Evolutionary conservation across 2,113 vertebrate genomes (phyloP).

Genomic region (Gopherus evgoodei): DNA sequence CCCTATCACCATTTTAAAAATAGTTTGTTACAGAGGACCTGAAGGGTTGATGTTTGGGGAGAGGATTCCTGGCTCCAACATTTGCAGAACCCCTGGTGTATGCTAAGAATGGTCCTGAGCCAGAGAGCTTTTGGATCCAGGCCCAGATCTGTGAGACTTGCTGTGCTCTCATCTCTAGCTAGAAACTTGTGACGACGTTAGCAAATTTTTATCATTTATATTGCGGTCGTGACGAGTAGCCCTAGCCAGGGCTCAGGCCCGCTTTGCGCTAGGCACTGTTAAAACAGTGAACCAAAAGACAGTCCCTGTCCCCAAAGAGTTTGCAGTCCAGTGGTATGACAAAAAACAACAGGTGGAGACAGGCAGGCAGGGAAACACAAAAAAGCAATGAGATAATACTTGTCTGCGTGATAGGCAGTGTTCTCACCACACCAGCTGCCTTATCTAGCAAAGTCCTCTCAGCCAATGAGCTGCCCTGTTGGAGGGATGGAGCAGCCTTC

Average conservation of each 20-base stretch:
- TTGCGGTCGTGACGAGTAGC: background rate
- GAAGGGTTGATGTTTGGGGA: background rate
- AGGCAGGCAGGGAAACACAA: background rate
- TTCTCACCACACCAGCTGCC: background rate
- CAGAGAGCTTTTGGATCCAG: background rate
- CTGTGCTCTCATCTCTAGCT: background rate
- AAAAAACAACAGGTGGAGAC: background rate
- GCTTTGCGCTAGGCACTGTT: background rate
- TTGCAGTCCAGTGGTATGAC: background rate
- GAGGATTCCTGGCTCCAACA: background rate
- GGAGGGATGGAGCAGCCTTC: background rate
- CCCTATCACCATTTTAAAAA: background rate
- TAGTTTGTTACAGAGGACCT: background rate
- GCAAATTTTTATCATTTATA: background rate
- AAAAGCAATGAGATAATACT: fast-evolving
- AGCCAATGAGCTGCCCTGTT: background rate
- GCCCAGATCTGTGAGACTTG: background rate
- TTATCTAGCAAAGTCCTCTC: background rate
- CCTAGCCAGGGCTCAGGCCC: background rate
- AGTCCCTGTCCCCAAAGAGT: background rate
- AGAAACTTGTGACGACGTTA: background rate
- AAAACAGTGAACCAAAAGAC: background rate
- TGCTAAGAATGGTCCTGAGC: background rate
- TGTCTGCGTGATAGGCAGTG: background rate
- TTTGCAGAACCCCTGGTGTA: background rate